These are phyloP conservation scores for Zosterops hypoxanthus DNA, from an alignment of 2,113 vertebrate genomes.

Conservation along the genomic window DNA sequence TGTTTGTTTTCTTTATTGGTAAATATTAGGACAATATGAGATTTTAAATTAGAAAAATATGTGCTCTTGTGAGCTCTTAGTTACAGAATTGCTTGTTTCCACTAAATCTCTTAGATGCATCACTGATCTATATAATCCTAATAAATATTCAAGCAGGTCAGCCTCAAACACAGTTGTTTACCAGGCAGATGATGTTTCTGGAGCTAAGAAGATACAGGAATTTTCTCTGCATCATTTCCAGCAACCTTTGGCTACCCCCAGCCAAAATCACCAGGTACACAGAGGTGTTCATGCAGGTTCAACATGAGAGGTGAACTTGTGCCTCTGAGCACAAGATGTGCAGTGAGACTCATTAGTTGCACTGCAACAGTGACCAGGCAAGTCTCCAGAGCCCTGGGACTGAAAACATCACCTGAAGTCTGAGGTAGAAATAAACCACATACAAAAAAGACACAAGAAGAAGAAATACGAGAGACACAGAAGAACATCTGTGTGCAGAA, in stretches of 20 bases:
- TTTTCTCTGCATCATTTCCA: not conserved
- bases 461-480: not conserved
- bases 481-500: not conserved
- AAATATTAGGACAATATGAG: not conserved
- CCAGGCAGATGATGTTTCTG: not conserved
- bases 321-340: not conserved
- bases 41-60: not conserved
- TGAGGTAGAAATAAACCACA: not conserved
- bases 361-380: not conserved
- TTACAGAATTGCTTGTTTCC: not conserved
- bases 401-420: not conserved
- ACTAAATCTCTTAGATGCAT: not conserved
- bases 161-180: not conserved
- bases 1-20: not conserved
- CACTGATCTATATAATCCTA: not conserved
- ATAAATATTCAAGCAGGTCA: not conserved
- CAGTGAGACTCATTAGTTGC: not conserved
- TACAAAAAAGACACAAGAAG: not conserved
- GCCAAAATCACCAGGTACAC: not conserved
- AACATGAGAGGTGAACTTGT: fast-evolving
- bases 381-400: not conserved
- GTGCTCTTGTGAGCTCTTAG: not conserved
- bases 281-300: not conserved
- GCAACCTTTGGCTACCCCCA: not conserved
- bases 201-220: not conserved